Conservation (phyloP, 2,797 vertebrate genomes). For the Carduelis carduelis region DNA sequence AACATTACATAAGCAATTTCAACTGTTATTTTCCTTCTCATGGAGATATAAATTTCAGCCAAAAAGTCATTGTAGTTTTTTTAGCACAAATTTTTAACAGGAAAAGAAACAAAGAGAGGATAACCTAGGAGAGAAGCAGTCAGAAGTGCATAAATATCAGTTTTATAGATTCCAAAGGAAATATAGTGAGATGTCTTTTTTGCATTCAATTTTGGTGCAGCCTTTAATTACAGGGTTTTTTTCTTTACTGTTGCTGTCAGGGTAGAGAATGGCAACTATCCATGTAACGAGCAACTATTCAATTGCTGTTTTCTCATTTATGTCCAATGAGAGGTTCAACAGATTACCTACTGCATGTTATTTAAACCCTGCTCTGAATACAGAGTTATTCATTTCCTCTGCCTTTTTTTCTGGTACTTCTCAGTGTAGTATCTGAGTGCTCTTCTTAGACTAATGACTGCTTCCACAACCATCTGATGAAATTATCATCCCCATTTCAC, state of each 20-base stretch:
- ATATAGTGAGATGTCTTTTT: neutral
- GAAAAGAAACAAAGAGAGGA: neutral
- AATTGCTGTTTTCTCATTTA: neutral
- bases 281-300: neutral
- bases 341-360: neutral
- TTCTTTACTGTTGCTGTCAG: neutral
- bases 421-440: neutral
- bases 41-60: neutral
- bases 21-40: neutral
- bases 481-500: constrained; percentile 14
- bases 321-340: neutral
- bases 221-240: constrained; percentile 25
- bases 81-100: neutral
- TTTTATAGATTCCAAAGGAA: neutral
- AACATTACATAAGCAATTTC: neutral
- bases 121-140: neutral
- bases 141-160: neutral
- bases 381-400: constrained; percentile 23
- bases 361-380: constrained; percentile 20
- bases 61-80: neutral
- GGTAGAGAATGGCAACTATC: neutral
- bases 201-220: neutral
- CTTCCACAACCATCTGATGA: constrained; percentile 45
- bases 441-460: constrained; percentile 35
- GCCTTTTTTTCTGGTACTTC: constrained; percentile 2